Evolutionary conservation across 2,797 vertebrate genomes (phyloP).

Genomic region (Geotrypetes seraphini): DNA sequence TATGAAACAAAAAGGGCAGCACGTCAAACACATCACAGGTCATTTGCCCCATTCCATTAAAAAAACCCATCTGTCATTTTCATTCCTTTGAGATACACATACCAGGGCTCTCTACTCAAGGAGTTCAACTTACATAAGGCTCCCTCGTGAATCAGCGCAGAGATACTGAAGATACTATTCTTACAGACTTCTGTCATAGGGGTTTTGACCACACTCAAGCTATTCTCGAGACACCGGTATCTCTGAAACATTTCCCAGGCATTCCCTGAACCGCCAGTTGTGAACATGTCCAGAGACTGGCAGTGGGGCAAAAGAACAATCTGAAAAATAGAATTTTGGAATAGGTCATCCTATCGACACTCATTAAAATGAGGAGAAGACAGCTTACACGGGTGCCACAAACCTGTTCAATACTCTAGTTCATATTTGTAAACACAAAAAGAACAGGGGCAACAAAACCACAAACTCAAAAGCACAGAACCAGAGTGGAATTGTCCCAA

Average conservation of each 20-base stretch:
- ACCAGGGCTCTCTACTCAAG: too few species aligned
- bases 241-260: slow-evolving; percentile 89
- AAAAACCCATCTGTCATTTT: too few species aligned
- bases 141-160: slow-evolving; percentile 81
- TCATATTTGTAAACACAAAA: too few species aligned
- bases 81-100: too few species aligned
- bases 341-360: too few species aligned
- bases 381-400: too few species aligned
- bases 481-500: too few species aligned
- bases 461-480: too few species aligned
- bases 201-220: slow-evolving; percentile 80
- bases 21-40: not conserved
- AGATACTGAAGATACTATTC: slow-evolving; percentile 89
- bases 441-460: too few species aligned
- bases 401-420: too few species aligned
- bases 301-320: slow-evolving; percentile 93
- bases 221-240: slow-evolving; percentile 91
- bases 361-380: too few species aligned
- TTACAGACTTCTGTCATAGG: slow-evolving; percentile 86
- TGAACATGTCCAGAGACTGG: slow-evolving; percentile 87
- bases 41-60: not conserved
- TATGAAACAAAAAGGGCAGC: not conserved
- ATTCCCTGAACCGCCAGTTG: slow-evolving; percentile 58
- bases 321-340: slow-evolving; percentile 47
- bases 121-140: slow-evolving; percentile 68